Percentiles rank a stretch among this genome's conserved stretches.
Conservation (phyloP, 1,140 invertebrate genomes). For the Papilio helenus region DNA sequence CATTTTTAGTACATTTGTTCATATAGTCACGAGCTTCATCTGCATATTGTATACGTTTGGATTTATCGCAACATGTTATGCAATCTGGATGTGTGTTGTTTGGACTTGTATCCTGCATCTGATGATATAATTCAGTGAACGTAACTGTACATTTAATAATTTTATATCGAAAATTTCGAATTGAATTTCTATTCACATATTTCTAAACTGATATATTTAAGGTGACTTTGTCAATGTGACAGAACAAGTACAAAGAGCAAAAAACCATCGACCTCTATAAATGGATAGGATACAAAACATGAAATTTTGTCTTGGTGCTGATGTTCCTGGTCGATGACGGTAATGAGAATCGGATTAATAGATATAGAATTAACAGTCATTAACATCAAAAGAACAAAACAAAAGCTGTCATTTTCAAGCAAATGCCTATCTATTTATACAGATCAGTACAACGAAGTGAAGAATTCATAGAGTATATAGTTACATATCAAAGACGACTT, state of each 20-base stretch:
- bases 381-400: too few species aligned
- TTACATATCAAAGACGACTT: not conserved
- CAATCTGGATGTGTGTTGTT: not conserved
- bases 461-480: not conserved
- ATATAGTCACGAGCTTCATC: not conserved
- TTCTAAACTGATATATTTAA: not conserved
- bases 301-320: too few species aligned
- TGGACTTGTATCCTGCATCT: not conserved
- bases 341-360: too few species aligned
- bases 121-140: not conserved
- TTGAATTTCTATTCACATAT: not conserved
- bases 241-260: not conserved
- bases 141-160: not conserved
- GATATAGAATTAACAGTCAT: too few species aligned
- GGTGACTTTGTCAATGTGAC: not conserved
- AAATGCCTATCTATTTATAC: too few species aligned
- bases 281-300: too few species aligned
- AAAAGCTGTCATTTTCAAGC: too few species aligned
- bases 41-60: not conserved
- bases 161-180: not conserved
- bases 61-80: not conserved
- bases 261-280: too few species aligned
- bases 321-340: too few species aligned
- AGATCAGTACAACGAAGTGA: not conserved
- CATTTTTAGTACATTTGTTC: not conserved